Evolutionary conservation across 1,140 invertebrate genomes (phyloP).

Genomic region (Danaus plexippus): DNA sequence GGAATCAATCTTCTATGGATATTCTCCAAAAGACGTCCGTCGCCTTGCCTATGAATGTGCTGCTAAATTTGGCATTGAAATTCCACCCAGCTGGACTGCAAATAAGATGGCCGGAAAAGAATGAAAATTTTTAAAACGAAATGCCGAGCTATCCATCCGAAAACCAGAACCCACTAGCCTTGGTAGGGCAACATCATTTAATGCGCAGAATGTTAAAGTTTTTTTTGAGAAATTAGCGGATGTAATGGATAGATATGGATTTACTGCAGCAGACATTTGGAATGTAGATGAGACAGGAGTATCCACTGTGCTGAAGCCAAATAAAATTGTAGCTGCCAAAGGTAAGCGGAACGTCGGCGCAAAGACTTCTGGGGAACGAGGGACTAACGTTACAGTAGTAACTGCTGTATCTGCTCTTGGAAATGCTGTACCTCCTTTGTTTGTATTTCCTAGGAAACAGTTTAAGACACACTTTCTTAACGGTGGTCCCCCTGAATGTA

Average conservation of each 20-base stretch:
- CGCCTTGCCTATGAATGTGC: conserved; percentile 31
- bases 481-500: conserved; percentile 22
- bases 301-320: too few species aligned
- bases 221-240: conserved; percentile 24
- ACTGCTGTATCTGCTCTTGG: conserved; percentile 39
- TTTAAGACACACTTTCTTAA: conserved; percentile 29
- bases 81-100: conserved; percentile 18
- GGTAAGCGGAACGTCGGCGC: conserved; percentile 39
- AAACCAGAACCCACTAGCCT: conserved; percentile 40
- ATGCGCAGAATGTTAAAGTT: conserved; percentile 29
- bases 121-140: conserved; percentile 50
- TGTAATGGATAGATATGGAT: too few species aligned
- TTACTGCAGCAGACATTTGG: too few species aligned
- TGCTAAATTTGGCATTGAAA: conserved; percentile 21
- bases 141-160: conserved; percentile 37
- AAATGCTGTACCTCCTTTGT: conserved; percentile 36
- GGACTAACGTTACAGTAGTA: conserved; percentile 13
- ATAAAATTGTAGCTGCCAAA: conserved; percentile 10
- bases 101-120: conserved; percentile 26
- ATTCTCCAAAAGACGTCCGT: conserved; percentile 31
- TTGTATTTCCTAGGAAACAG: conserved; percentile 43
- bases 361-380: conserved; percentile 42
- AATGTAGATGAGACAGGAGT: too few species aligned
- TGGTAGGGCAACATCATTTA: conserved; percentile 37
- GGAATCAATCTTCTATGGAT: conserved; percentile 29